Conservation (phyloP, 2,888 invertebrate genomes). For the Heteromurus nitidus region DNA sequence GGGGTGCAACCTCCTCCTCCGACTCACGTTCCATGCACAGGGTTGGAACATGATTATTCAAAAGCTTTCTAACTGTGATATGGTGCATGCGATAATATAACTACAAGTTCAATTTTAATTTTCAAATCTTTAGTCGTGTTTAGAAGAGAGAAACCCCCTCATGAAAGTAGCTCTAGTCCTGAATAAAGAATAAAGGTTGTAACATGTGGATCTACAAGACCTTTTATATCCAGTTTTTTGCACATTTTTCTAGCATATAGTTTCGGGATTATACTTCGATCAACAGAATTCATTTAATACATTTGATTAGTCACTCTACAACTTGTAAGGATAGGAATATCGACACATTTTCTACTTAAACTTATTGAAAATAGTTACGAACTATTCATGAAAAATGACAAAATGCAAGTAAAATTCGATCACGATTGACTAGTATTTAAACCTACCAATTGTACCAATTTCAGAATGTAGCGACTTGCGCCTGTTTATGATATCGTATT, state of each 20-base stretch:
- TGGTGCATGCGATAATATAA: not conserved
- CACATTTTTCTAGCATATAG: not conserved
- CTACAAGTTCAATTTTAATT: not conserved
- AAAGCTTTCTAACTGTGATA: constrained; percentile 20
- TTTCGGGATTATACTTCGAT: not conserved
- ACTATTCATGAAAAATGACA: not conserved
- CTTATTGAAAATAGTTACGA: not conserved
- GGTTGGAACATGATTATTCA: too few relatives aligned
- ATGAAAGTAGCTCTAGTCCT: constrained; percentile 27
- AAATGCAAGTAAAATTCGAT: not conserved
- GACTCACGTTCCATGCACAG: constrained; percentile 65
- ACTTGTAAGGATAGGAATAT: too few relatives aligned
- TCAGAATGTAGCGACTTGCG: too few relatives aligned
- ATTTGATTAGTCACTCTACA: too few relatives aligned
- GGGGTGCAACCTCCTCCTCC: constrained; percentile 71
- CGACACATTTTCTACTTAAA: too few relatives aligned
- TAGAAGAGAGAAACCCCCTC: constrained; percentile 2
- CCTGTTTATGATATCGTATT: too few relatives aligned
- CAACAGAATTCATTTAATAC: too few relatives aligned
- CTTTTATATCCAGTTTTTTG: constrained; percentile 2
- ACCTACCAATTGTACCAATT: too few relatives aligned
- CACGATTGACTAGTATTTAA: constrained; percentile 33
- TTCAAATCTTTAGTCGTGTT: constrained; percentile 24
- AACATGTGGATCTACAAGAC: not conserved
- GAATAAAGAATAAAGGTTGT: constrained; percentile 1